phyloP scores from a whole-genome alignment of 2,113 vertebrate genomes.

The Dromaius novaehollandiae region DNA sequence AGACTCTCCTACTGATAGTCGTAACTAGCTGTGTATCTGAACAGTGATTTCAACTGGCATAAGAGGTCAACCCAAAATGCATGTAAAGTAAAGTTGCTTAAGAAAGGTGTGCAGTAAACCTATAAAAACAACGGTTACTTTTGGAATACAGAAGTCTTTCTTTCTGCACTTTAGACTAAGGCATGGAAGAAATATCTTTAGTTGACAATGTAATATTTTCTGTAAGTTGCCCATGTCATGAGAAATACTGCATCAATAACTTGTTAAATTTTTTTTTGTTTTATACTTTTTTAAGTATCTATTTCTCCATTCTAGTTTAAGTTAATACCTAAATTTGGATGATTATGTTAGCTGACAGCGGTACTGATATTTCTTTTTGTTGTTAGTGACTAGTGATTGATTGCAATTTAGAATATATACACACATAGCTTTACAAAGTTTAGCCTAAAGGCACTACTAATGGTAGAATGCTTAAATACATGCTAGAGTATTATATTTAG shows the following conservation, averaged over 20 bases:
- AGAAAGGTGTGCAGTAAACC: constrained; percentile 69
- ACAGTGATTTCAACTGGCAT: constrained; percentile 51
- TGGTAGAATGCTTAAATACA: constrained; percentile 90
- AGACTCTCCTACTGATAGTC: constrained; percentile 77
- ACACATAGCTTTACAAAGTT: constrained; percentile 87
- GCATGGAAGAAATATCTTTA: constrained; percentile 79
- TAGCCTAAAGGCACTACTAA: constrained; percentile 86
- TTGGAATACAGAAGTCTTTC: constrained; percentile 67
- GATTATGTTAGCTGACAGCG: constrained; percentile 76
- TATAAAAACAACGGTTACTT: constrained; percentile 33
- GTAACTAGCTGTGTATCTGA: neutral
- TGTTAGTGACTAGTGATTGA: constrained; percentile 77
- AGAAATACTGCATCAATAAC: constrained; percentile 69
- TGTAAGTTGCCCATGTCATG: constrained; percentile 71
- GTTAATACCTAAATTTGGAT: constrained; percentile 74
- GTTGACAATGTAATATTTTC: constrained; percentile 73
- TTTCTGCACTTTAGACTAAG: constrained; percentile 86
- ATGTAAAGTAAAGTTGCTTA: constrained; percentile 48
- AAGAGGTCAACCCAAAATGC: constrained; percentile 25
- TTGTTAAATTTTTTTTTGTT: constrained; percentile 38
- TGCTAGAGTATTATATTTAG: constrained; percentile 92
- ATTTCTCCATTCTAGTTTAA: constrained; percentile 73
- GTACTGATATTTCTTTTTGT: constrained; percentile 82
- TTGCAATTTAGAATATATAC: constrained; percentile 75
- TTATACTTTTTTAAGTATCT: constrained; percentile 72